Evolutionary conservation across 2,888 invertebrate genomes (phyloP), one percentile per base, ranked within the genome.

Genomic region (Eremobia ochroleuca): DNA sequence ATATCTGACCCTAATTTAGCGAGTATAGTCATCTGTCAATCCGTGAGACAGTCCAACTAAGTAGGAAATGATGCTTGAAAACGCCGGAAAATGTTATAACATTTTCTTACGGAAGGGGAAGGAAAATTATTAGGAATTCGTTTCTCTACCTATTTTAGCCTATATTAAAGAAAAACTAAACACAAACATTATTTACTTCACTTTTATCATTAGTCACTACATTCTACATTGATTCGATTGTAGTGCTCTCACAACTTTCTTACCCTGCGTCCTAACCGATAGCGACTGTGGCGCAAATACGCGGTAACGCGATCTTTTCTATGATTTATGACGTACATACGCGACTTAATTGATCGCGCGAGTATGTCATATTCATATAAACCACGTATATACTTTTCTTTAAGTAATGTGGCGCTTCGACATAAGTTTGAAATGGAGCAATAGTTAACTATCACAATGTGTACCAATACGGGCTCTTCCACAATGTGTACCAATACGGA

Each of bases 1-100:
- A 40, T 61, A 62, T 70, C 40, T 46, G 25, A 37, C 37, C 13
- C 64, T 52, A 25, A 77, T 11, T 77, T 52, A 21, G 2, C 1
- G 18, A 34, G n/a, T 25, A 34, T 52, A 21, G 11, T 34, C 18
- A 34, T 77, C 65, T 77, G 43, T 77, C 65, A 76, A 34, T 34
- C n/a, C 1, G n/a, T 28, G 43, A 28, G 77, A 43, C 34, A 77
- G 52, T 4, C 8, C 28, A 28, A 37, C 37, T 59, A 52, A 76
- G 25, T 52, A 52, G 77, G 4, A 77, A 43, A 64, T 77, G 34
- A 28, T 25, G 11, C 18, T 52, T 34, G n/a, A 18, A 34, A 52
- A 67, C 34, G 34, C 6, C 34, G 31, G 49, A 31, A 25, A 28
- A 58, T 28, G 52, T 13, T 28, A 34, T 59, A 59, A 59, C 34